A percentile compares a stretch with the other conserved stretches of the same genome.
phyloP scores from a whole-genome alignment of 2,888 invertebrate genomes.

The Agrotis segetum region DNA sequence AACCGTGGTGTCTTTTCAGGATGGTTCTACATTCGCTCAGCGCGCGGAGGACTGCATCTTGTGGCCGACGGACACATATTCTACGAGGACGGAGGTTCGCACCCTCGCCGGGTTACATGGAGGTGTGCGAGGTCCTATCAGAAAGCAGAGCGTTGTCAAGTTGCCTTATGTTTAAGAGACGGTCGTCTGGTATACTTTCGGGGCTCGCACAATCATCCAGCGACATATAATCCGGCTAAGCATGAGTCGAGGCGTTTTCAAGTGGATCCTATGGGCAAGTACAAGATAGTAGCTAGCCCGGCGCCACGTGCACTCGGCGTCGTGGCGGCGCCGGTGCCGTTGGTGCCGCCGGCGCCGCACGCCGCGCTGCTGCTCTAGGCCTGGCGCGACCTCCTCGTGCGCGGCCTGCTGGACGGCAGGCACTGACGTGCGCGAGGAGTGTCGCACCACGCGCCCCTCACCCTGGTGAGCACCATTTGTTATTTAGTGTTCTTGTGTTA shows the following conservation, averaged over 20 bases:
- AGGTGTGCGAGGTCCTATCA: constrained; percentile 88
- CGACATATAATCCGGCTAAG: constrained; percentile 86
- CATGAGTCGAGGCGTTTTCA: constrained; percentile 87
- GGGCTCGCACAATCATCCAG: constrained; percentile 86
- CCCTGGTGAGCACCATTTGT: constrained; percentile 29
- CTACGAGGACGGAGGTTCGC: constrained; percentile 89
- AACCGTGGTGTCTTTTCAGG: constrained; percentile 79
- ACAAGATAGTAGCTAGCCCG: constrained; percentile 84
- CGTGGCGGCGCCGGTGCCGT: constrained; percentile 71
- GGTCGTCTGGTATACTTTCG: constrained; percentile 88
- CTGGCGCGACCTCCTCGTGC: constrained; percentile 90
- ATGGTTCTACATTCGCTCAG: constrained; percentile 89
- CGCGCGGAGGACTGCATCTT: constrained; percentile 87
- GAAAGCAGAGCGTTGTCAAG: constrained; percentile 88
- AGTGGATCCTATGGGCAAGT: constrained; percentile 89
- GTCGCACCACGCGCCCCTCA: constrained; percentile 73
- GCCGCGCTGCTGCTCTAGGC: constrained; percentile 87
- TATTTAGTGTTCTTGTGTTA: constrained; percentile 48
- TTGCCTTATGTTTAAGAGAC: constrained; percentile 86
- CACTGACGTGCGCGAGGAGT: constrained; percentile 83
- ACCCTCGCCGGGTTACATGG: constrained; percentile 88
- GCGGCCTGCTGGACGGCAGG: constrained; percentile 83
- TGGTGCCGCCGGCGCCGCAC: constrained; percentile 81
- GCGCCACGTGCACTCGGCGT: constrained; percentile 69
- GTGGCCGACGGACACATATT: constrained; percentile 89